Percentiles rank a stretch among this genome's conserved stretches.
Conservation (phyloP, 2,113 vertebrate genomes). For the Leptocoma aspasia region DNA sequence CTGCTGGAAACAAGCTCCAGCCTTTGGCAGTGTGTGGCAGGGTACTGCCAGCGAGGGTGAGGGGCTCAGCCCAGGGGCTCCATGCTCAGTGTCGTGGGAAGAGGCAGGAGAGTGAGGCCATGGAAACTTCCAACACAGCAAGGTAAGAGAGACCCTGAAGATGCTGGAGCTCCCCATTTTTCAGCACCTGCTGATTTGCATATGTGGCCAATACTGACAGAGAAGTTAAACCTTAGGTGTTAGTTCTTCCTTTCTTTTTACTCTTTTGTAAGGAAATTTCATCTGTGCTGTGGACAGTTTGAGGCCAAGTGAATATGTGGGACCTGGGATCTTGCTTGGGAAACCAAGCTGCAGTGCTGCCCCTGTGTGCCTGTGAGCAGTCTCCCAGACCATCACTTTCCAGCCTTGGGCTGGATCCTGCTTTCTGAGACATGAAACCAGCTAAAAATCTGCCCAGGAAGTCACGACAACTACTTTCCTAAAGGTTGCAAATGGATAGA, state of each 20-base stretch:
- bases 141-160: background rate
- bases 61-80: background rate
- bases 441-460: background rate
- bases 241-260: background rate
- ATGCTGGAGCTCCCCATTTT: background rate
- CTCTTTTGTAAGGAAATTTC: background rate
- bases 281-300: background rate
- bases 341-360: background rate
- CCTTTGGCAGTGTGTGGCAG: background rate
- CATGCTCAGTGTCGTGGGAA: background rate
- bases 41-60: rapidly evolving
- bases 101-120: background rate
- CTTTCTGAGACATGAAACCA: background rate
- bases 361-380: background rate
- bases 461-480: background rate
- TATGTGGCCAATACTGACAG: background rate
- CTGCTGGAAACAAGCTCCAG: background rate
- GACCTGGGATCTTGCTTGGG: rapidly evolving
- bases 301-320: background rate
- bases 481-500: background rate
- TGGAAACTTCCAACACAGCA: too few species aligned
- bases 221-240: background rate
- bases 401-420: background rate
- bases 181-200: rapidly evolving
- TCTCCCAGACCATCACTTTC: background rate